Conservation (phyloP, 2,888 invertebrate genomes). For the Anthophora plumipes region DNA sequence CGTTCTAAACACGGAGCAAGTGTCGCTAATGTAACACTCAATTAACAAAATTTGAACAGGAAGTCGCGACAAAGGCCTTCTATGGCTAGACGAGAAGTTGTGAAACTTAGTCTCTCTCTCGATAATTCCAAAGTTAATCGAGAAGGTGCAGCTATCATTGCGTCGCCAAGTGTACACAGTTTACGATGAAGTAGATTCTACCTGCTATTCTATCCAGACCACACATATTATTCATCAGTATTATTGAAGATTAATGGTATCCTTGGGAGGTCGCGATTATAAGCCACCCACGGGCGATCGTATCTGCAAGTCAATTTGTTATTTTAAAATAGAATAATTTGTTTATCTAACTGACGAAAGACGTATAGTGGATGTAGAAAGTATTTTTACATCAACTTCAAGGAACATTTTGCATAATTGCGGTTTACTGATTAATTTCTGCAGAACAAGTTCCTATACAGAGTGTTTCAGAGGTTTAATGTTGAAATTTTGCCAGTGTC, state of each 20-base stretch:
- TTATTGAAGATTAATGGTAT: constrained; percentile 50
- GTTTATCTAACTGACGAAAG: background rate
- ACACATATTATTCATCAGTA: constrained; percentile 5
- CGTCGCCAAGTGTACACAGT: background rate
- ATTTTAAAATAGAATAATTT: background rate
- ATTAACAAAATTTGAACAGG: constrained; percentile 48
- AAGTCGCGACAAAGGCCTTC: constrained; percentile 33
- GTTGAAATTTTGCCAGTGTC: too few species aligned
- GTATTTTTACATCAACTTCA: too few species aligned
- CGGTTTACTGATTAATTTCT: too few species aligned
- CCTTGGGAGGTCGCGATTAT: constrained; percentile 33
- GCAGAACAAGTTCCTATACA: too few species aligned
- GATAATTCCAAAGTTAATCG: constrained; percentile 40
- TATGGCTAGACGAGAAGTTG: constrained; percentile 45
- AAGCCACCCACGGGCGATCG: constrained; percentile 36
- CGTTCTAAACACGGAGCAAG: constrained; percentile 11
- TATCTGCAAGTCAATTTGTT: constrained; percentile 24
- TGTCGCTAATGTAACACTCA: constrained; percentile 22
- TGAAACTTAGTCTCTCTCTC: constrained; percentile 40
- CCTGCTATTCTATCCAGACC: constrained; percentile 9
- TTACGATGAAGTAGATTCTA: constrained; percentile 35
- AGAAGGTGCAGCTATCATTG: constrained; percentile 31
- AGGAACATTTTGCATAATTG: too few species aligned
- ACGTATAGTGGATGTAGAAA: background rate
- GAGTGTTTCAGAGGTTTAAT: too few species aligned